Evolutionary conservation across 1,140 invertebrate species (phyloP), one percentile per base, ranked within the genome.

Genomic region (Philaenus spumarius): DNA sequence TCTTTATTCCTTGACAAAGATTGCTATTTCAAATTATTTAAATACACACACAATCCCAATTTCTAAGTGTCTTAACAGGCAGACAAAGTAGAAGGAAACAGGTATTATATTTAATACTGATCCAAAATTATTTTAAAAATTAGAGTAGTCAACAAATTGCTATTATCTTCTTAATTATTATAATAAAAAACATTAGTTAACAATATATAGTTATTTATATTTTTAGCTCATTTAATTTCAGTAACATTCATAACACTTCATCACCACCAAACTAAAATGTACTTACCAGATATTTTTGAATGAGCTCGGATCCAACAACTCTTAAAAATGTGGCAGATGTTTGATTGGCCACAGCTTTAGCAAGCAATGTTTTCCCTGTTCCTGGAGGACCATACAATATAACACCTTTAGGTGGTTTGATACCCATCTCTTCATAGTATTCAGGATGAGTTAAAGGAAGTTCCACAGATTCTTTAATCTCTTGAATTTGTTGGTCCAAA

Each of bases 381-480:
- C 97, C 97, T 1, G 97, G 97, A 46, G 93, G 88, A 0, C 97
- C 97, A 78, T 99, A 99, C 7, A 99, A 77, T 72, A 99, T 99
- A 5, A 99, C 97, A 63, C 97, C 97, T 73, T 99, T 99, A 0
- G 97, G 97, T 19, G 97, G 96, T 72, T 97, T 96, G 59, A 99
- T 99, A 61, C 97, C 97, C 97, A 99, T 99, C 78, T 99, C 97
- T 76, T 99, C 97, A 73, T 99, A 99, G 75, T 99, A 99, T 76
- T 99, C 97, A 14, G 97, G 97, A 82, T 99, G 97, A 30, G 97
- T 99, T 14, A 99, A 74, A 1, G 97, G 97, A 46, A 99, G 76
- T 73, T 99, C 97, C 2, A 99, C 97, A 57, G 95, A 97, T 78
- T 99, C 97, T 77, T 99, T 95, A 50, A 97, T 99, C 81, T 99